These are phyloP conservation scores for Tetragonula clypearis DNA, from an alignment of 1,140 invertebrate genomes.

Conservation along the genomic window DNA sequence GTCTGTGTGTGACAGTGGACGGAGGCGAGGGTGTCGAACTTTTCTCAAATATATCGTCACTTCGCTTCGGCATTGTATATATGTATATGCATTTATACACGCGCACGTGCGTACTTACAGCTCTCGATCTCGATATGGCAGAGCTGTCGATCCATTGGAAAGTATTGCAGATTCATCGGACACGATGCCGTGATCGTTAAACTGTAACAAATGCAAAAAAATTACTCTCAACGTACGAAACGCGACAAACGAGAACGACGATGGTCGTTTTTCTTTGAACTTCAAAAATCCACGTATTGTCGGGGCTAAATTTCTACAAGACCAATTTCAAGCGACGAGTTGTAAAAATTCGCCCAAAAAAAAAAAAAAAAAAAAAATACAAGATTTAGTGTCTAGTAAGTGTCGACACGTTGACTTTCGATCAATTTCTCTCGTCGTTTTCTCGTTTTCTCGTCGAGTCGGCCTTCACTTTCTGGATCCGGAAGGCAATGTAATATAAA, in stretches of 20 bases:
- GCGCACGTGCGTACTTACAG: conserved; percentile 90
- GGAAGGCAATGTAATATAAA: conserved; percentile 43
- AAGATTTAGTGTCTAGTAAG: conserved; percentile 22
- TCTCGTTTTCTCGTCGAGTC: conserved; percentile 8
- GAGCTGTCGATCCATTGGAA: conserved; percentile 98
- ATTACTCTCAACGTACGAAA: background rate
- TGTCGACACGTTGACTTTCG: conserved; percentile 5
- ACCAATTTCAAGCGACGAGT: background rate
- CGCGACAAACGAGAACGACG: background rate
- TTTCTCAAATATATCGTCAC: conserved; percentile 47
- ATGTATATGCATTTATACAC: conserved; percentile 49
- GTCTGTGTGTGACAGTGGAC: conserved; percentile 42
- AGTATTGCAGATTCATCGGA: conserved; percentile 98
- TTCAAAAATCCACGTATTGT: background rate
- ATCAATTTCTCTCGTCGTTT: background rate
- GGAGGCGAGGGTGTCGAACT: conserved; percentile 56
- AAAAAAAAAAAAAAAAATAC: background rate
- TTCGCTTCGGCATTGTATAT: conserved; percentile 10
- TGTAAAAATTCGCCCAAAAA: background rate
- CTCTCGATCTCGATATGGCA: conserved; percentile 99
- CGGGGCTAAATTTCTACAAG: background rate
- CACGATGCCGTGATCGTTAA: conserved; percentile 98
- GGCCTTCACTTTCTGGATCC: conserved; percentile 37
- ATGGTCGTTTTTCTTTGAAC: background rate
- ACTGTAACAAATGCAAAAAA: conserved; percentile 83